phyloP scores from a whole-genome alignment of 1,140 invertebrate genomes.

The Diploscapter pachys region DNA sequence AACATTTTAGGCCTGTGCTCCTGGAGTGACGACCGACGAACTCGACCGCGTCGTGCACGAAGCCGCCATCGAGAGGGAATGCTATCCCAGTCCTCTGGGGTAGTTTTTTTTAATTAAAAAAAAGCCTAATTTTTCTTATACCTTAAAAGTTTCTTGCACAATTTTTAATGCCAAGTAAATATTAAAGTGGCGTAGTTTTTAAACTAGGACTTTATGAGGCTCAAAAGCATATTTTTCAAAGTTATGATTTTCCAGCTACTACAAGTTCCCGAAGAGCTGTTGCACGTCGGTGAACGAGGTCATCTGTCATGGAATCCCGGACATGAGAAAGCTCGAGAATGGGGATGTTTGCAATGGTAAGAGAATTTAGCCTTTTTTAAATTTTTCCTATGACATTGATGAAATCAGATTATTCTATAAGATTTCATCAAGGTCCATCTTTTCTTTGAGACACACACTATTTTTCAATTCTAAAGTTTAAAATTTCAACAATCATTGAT shows the following conservation, averaged over 20 bases:
- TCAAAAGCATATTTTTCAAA: not conserved
- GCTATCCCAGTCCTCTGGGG: slow-evolving; percentile 96
- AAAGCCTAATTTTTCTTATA: no score
- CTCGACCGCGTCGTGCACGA: slow-evolving; percentile 74
- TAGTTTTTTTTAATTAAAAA: not conserved
- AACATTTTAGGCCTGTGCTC: slow-evolving; percentile 70
- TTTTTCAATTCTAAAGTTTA: slow-evolving; percentile 4
- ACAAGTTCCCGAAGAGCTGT: slow-evolving; percentile 95
- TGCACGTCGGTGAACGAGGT: slow-evolving; percentile 99
- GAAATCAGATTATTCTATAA: not conserved
- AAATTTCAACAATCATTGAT: slow-evolving; percentile 36
- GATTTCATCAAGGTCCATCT: slow-evolving; percentile 19
- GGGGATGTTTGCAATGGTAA: slow-evolving; percentile 90
- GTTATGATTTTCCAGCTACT: slow-evolving; percentile 68
- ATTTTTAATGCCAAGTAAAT: no score
- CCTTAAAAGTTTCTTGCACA: not conserved
- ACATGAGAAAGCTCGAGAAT: slow-evolving; percentile 79
- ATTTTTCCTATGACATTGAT: not conserved
- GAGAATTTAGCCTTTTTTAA: slow-evolving; percentile 25
- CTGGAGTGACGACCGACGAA: slow-evolving; percentile 94
- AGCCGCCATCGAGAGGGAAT: slow-evolving; percentile 90
- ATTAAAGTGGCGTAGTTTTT: no score
- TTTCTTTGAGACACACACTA: slow-evolving; percentile 3
- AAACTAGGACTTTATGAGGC: no score
- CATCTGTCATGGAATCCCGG: slow-evolving; percentile 97